Evolutionary conservation across 2,113 vertebrate genomes (phyloP), one percentile per base, ranked within the genome.

Genomic region (Felis chaus): DNA sequence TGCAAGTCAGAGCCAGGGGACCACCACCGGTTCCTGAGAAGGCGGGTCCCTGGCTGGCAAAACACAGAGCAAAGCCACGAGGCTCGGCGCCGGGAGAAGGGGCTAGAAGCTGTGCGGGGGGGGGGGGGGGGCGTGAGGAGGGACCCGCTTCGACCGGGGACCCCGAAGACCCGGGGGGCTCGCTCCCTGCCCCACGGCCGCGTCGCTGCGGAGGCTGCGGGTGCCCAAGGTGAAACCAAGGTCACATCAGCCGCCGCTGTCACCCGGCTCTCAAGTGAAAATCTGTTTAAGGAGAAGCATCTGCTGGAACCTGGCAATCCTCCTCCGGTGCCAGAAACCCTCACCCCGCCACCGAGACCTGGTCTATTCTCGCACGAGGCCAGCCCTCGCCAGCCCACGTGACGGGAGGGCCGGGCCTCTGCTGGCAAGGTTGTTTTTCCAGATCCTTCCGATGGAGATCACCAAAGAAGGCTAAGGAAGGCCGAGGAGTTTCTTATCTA

Each of bases 401-500:
- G 86, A 97, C 81, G n/a, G 80, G 2, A 27, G 87, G 68, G 71
- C 79, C 1, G 1, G 61, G 92, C 97, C 93, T 88, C 98, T 98
- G 92, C 92, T 96, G 97, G 0, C 1, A 61, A 97, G 87, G 79
- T 92, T 84, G 91, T 96, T 98, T 98, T 97, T 97, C 97, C 89
- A 97, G 98, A 97, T 97, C 97, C 95, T 98, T 97, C 96, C 89
- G 89, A 90, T 69, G 97, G 95, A 79, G 71, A 71, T 39, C 78
- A 11, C 86, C 98, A 97, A 97, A 87, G 76, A 87, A 63, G 12
- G 3, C 55, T 41, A 79, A 81, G 91, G 96, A 89, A 97, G 88
- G 95, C 93, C 45, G 39, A 69, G 94, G 96, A 10, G 69, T 86
- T 97, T 98, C 98, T 98, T 98, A 98, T 98, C 98, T 98, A 3